Evolutionary conservation across 2,888 invertebrate genomes (phyloP).

Genomic region (Andrena bicolor): DNA sequence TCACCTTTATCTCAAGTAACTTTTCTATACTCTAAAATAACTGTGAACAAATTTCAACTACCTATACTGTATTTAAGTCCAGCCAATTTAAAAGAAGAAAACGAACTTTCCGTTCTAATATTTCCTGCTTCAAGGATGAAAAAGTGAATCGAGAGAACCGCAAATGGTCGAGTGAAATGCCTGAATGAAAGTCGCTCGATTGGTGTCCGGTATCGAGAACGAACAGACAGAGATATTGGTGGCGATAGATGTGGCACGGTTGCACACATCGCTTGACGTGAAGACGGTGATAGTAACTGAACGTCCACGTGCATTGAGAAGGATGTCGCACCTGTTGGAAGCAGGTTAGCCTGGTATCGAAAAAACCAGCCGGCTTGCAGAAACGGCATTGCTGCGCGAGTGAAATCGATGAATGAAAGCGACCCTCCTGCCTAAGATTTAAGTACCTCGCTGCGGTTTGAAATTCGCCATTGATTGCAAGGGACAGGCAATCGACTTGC

Average conservation of each 20-base stretch:
- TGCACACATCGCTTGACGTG: slow-evolving; percentile 35
- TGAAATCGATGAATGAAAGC: slow-evolving; percentile 74
- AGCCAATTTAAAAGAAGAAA: not conserved
- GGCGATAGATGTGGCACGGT: slow-evolving; percentile 56
- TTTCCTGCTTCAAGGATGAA: not conserved
- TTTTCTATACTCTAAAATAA: not conserved
- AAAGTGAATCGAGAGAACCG: slow-evolving; percentile 28
- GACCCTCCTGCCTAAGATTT: slow-evolving; percentile 25
- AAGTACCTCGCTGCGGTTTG: not conserved
- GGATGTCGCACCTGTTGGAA: slow-evolving; percentile 70
- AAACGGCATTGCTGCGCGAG: slow-evolving; percentile 50
- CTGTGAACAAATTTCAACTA: not conserved
- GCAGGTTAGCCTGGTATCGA: slow-evolving; percentile 61
- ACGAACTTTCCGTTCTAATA: not conserved
- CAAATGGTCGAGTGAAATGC: slow-evolving; percentile 54
- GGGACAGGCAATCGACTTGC: not conserved
- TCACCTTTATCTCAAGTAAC: not conserved
- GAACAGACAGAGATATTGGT: slow-evolving; percentile 28
- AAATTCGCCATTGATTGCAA: not conserved
- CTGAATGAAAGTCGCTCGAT: slow-evolving; percentile 65
- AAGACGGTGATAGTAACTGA: slow-evolving; percentile 51
- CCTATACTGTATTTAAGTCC: not conserved
- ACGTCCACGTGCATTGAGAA: slow-evolving; percentile 58
- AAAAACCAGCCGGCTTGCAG: slow-evolving; percentile 59
- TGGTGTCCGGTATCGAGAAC: slow-evolving; percentile 19